Conservation (phyloP, 37 sponge, comb jelly and placozoan genomes). For the Agelas oroides region DNA sequence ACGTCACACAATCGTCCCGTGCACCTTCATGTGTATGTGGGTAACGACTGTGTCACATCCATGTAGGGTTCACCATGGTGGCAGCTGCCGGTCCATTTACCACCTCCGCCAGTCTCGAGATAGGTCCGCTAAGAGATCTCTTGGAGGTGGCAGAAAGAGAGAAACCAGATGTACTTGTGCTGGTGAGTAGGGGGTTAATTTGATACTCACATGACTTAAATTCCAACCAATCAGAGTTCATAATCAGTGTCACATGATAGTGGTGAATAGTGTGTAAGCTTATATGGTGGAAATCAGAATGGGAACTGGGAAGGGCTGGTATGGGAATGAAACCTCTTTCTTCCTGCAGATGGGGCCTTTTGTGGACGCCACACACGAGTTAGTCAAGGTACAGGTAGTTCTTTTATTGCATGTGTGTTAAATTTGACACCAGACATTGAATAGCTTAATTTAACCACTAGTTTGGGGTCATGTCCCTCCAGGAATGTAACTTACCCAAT, state of each 20-base stretch:
- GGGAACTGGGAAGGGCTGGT: no score
- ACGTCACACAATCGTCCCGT: no score
- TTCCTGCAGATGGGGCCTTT: constrained; percentile 67
- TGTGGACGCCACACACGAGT: constrained; percentile 57
- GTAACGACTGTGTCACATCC: no score
- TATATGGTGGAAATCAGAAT: no score
- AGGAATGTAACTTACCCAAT: constrained; percentile 35
- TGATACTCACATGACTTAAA: not conserved
- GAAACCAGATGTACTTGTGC: constrained; percentile 69
- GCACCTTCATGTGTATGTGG: no score
- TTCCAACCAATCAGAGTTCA: not conserved
- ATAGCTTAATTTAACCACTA: no score
- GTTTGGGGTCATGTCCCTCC: not conserved
- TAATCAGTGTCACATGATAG: no score
- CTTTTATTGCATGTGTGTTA: not conserved
- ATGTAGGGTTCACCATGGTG: constrained; percentile 72
- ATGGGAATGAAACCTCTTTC: no score
- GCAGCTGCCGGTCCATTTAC: constrained; percentile 86
- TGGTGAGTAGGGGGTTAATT: constrained; percentile 46
- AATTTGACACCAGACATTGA: no score
- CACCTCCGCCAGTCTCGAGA: constrained; percentile 63
- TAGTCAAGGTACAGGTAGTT: constrained; percentile 69
- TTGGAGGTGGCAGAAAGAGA: constrained; percentile 45
- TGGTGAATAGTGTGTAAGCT: constrained; percentile 5
- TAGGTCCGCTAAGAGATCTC: constrained; percentile 70